A percentile compares a stretch with the other conserved stretches of the same genome.
These are phyloP conservation scores for Nestor notabilis DNA, from an alignment of 2,113 vertebrate species.

Conservation along the genomic window DNA sequence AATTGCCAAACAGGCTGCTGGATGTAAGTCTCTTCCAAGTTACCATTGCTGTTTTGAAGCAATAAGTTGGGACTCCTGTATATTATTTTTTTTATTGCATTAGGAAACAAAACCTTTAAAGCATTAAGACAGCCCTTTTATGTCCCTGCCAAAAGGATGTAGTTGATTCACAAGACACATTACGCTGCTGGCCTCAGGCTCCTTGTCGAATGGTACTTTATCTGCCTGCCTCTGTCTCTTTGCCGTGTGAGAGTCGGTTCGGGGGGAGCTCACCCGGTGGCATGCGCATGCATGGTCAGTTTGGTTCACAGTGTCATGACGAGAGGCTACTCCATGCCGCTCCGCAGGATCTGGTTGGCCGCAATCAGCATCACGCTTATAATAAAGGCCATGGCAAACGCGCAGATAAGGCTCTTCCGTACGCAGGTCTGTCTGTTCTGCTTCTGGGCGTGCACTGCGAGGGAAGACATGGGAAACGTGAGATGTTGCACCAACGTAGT, in stretches of 20 bases:
- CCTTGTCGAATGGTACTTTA: slow-evolving; percentile 10
- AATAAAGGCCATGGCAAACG: slow-evolving; percentile 99
- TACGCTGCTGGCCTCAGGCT: slow-evolving; percentile 81
- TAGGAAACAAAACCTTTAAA: slow-evolving; percentile 87
- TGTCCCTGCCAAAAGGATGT: slow-evolving; percentile 91
- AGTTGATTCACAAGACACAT: slow-evolving; percentile 74
- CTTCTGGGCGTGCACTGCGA: slow-evolving; percentile 93
- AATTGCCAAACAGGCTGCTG: not conserved
- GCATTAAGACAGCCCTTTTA: slow-evolving; percentile 97
- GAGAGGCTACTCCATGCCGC: slow-evolving; percentile 93
- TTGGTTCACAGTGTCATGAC: slow-evolving; percentile 78
- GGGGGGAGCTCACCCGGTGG: slow-evolving; percentile 79
- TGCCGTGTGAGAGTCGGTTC: slow-evolving; percentile 61
- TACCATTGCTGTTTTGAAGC: slow-evolving; percentile 42
- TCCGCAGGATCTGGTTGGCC: slow-evolving; percentile 99
- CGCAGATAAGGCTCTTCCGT: slow-evolving; percentile 98
- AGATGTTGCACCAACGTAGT: fast-evolving
- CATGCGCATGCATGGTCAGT: slow-evolving; percentile 88
- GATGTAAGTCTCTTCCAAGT: slow-evolving; percentile 22
- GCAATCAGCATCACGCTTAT: slow-evolving; percentile 99
- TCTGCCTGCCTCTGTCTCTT: slow-evolving; percentile 1
- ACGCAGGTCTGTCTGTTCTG: slow-evolving; percentile 98
- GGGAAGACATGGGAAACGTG: not conserved
- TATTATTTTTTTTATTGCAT: slow-evolving; percentile 87
- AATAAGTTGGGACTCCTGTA: slow-evolving; percentile 76